Evolutionary conservation across 2,888 invertebrate species (phyloP), one percentile per base, ranked within the genome.

Genomic region (Leptopilina drosophilae): DNA sequence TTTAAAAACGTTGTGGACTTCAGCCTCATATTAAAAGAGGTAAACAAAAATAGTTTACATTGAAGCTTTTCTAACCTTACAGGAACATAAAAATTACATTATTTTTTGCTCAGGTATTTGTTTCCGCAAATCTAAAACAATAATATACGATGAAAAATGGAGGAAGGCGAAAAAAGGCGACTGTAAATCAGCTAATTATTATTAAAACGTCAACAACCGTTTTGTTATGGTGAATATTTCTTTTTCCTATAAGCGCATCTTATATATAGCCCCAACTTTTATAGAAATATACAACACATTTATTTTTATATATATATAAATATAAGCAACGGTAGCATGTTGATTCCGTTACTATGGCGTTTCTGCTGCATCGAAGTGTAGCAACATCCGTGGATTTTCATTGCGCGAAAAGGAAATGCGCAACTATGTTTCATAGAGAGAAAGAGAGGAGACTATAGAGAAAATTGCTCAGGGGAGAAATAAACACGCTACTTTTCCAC

Each of bases 371-470:
- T 73, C 33, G 73, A 73, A 53, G 73, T 73, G 73, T 73, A 73
- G 73, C 56, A 73, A 73, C 73, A 73, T 69, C 69, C 69, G 69
- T 69, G 26, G 69, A 69, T 73, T 56, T 73, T 56, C 73, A 73
- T 56, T 73, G 73, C 73, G n/a, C n/a, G n/a, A 53, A 73, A 73
- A 73, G 73, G 56, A 73, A 73, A 73, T 33, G 33, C 26, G 69
- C 69, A 69, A 69, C 53, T 69, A 53, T 69, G 26, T 33, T 53
- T 26, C 26, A 73, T 53, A 53, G 49, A 49, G 49, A 49, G 49
- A 49, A 8, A 42, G 42, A 42, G 42, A 42, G 7, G 42, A 42
- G 26, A 69, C 14, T 49, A 53, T 53, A 53, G 53, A 53, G 53
- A 73, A 56, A 73, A 73, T 73, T 73, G 53, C 73, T 53, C 56